Conservation (phyloP, 2,797 vertebrate species). For the Sparus aurata region DNA sequence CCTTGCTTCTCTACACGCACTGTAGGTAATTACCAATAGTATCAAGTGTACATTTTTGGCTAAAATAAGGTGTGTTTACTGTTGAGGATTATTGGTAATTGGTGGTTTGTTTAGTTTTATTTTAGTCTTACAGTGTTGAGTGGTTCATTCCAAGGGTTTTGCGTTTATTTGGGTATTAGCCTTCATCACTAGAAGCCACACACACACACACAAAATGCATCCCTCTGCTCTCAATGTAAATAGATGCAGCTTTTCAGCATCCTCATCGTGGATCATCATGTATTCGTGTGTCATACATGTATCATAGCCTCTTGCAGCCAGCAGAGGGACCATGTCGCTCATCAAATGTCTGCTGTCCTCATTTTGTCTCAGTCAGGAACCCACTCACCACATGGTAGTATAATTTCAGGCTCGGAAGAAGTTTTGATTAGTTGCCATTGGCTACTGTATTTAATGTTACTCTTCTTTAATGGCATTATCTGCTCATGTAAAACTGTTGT, state of each 20-base stretch:
- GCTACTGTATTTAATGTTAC: constrained; percentile 7
- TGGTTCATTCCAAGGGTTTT: background rate
- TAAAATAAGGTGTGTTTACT: constrained; percentile 7
- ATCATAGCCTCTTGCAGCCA: constrained; percentile 56
- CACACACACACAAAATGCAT: background rate
- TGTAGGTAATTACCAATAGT: constrained; percentile 19
- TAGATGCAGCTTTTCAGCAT: background rate
- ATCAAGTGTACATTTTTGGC: background rate
- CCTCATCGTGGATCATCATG: background rate
- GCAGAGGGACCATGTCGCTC: constrained; percentile 64
- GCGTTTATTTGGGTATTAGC: background rate
- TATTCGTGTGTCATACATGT: background rate
- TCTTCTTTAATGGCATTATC: background rate
- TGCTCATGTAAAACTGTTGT: constrained; percentile 17
- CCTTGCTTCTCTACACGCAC: constrained; percentile 12
- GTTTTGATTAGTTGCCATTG: constrained; percentile 29
- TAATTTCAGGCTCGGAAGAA: constrained; percentile 5
- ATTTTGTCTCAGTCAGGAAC: constrained; percentile 11
- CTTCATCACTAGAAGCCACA: background rate
- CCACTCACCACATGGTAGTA: constrained; percentile 10
- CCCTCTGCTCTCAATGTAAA: background rate
- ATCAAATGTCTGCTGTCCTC: constrained; percentile 16
- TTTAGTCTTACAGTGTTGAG: background rate
- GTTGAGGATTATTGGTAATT: constrained; percentile 3
- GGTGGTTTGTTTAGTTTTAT: background rate